Evolutionary conservation across 2,888 invertebrate species (phyloP).

Genomic region (Hyposoter didymator): DNA sequence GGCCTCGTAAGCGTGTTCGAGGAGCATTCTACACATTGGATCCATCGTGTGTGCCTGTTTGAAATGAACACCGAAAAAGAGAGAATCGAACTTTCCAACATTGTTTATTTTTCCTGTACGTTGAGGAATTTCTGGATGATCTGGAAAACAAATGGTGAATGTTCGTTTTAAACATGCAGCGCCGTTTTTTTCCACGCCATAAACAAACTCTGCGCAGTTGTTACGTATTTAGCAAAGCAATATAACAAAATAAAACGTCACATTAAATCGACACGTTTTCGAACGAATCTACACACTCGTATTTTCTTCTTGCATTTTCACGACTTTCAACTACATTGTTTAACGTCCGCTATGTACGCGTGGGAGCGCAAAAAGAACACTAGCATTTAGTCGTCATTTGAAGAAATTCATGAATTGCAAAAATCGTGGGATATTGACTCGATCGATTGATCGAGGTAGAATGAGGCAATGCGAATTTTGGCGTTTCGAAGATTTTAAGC

Average conservation of each 20-base stretch:
- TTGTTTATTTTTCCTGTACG: constrained; percentile 90
- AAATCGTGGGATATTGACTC: not conserved
- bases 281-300: not conserved
- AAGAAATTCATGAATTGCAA: not conserved
- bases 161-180: not conserved
- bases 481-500: not conserved
- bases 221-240: not conserved
- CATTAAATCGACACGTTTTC: not conserved
- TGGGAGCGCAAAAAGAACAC: not conserved
- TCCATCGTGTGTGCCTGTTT: constrained; percentile 87
- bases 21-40: constrained; percentile 86
- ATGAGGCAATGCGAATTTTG: not conserved
- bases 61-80: constrained; percentile 86
- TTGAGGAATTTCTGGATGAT: constrained; percentile 90
- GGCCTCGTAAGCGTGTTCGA: constrained; percentile 88
- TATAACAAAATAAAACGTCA: not conserved
- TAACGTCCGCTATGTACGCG: not conserved
- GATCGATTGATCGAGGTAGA: not conserved
- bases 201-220: not conserved
- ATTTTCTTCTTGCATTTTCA: not conserved
- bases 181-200: not conserved
- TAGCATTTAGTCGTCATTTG: not conserved
- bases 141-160: constrained; percentile 69
- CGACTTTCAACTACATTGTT: not conserved
- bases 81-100: constrained; percentile 88